A percentile compares a stretch with the other conserved stretches of the same genome.
Evolutionary conservation across 2,888 invertebrate genomes (phyloP).

Genomic region (Cheilosia scutellata): DNA sequence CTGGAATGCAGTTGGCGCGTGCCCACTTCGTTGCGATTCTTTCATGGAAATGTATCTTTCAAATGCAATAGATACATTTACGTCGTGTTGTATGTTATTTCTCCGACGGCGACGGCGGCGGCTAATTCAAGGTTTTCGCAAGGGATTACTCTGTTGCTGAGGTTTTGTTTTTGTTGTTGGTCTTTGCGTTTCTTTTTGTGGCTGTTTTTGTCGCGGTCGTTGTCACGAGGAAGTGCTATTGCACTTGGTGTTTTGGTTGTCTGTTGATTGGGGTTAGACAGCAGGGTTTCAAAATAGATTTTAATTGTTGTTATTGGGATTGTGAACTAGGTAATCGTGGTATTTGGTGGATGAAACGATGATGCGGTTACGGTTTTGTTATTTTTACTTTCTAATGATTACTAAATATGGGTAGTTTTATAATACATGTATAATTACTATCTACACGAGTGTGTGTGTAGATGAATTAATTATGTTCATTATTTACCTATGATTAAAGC

Average conservation of each 20-base stretch:
- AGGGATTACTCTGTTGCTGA: slow-evolving; percentile 60
- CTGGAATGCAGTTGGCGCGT: slow-evolving; percentile 67
- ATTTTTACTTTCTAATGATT: too few relatives aligned
- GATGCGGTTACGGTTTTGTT: not conserved
- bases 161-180: slow-evolving; percentile 23
- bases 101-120: slow-evolving; percentile 2
- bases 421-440: too few relatives aligned
- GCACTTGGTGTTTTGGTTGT: slow-evolving; percentile 65
- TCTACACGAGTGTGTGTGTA: too few relatives aligned
- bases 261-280: slow-evolving; percentile 72
- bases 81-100: slow-evolving; percentile 24
- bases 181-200: slow-evolving; percentile 40
- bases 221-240: slow-evolving; percentile 72
- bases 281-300: slow-evolving; percentile 52
- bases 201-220: slow-evolving; percentile 65
- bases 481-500: too few relatives aligned
- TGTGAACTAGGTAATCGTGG: slow-evolving; percentile 10
- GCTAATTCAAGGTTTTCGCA: slow-evolving; percentile 70
- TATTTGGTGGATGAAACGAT: not conserved
- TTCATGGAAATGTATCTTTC: slow-evolving; percentile 66
- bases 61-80: slow-evolving; percentile 69
- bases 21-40: slow-evolving; percentile 50
- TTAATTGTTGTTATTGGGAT: slow-evolving; percentile 67
- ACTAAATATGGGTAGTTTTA: too few relatives aligned
- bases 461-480: too few relatives aligned